phyloP scores from a whole-genome alignment of 2,888 invertebrate genomes.

The Hypolimnas misippus region DNA sequence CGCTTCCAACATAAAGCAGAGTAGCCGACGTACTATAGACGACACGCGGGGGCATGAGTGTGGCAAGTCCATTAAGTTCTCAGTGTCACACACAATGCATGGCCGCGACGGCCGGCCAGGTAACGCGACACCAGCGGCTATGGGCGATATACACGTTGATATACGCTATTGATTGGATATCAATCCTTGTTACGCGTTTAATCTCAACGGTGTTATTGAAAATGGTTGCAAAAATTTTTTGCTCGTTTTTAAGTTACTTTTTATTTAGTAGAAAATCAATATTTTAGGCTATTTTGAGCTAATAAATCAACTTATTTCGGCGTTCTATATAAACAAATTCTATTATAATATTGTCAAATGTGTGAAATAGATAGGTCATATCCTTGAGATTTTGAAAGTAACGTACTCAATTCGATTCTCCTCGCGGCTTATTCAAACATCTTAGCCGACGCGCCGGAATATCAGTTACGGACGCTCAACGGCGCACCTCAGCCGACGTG shows the following conservation, averaged over 20 bases:
- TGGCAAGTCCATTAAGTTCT: constrained; percentile 78
- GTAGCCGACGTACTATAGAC: constrained; percentile 17
- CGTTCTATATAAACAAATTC: too few relatives aligned
- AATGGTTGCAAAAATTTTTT: neutral
- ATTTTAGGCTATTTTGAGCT: neutral
- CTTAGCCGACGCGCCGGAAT: constrained; percentile 67
- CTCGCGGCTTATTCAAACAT: constrained; percentile 69
- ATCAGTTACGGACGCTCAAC: constrained; percentile 70
- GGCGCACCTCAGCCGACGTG: constrained; percentile 64
- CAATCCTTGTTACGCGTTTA: neutral
- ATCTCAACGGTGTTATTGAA: neutral
- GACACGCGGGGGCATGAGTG: constrained; percentile 51
- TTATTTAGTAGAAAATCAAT: neutral
- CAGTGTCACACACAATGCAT: constrained; percentile 71
- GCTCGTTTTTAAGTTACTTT: neutral
- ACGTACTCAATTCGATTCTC: constrained; percentile 71
- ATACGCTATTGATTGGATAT: constrained; percentile 14
- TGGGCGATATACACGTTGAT: constrained; percentile 22
- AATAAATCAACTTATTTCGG: too few relatives aligned
- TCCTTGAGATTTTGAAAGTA: constrained; percentile 54
- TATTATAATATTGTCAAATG: neutral
- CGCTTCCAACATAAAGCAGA: constrained; percentile 15
- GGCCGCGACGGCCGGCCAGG: constrained; percentile 59
- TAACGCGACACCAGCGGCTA: constrained; percentile 60
- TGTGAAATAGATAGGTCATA: constrained; percentile 35